phyloP scores from a whole-genome alignment of 2,888 invertebrate genomes.

The Drepana falcataria region DNA sequence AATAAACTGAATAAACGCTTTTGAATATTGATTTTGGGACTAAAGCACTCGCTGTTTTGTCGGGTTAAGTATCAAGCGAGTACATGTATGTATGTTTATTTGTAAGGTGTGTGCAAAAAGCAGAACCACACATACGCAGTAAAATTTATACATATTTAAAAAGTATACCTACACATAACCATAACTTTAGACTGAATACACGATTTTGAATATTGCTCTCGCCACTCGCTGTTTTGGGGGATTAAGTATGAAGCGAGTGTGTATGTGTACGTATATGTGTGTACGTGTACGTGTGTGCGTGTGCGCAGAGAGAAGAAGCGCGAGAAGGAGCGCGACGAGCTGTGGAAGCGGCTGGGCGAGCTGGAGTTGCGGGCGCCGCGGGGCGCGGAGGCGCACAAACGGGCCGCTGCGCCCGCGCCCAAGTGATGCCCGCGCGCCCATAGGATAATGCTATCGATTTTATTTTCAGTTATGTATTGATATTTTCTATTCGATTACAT shows the following conservation, averaged over 20 bases:
- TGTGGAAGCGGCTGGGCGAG: conserved; percentile 97
- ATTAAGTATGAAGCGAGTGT: not conserved
- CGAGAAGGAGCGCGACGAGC: conserved; percentile 96
- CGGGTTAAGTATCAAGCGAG: too few species aligned
- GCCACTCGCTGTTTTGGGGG: too few species aligned
- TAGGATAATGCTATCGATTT: conserved; percentile 65
- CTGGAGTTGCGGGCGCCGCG: conserved; percentile 96
- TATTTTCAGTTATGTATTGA: conserved; percentile 70
- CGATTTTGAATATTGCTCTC: too few species aligned
- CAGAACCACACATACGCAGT: too few species aligned
- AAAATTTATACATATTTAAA: too few species aligned
- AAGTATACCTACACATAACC: too few species aligned
- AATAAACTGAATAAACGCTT: too few species aligned
- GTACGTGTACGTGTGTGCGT: conserved; percentile 4
- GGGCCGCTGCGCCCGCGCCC: conserved; percentile 57
- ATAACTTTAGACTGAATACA: too few species aligned
- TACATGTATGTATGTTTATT: too few species aligned
- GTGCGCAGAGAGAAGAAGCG: conserved; percentile 90
- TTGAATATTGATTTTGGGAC: too few species aligned
- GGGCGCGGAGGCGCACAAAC: conserved; percentile 85
- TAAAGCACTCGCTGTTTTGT: too few species aligned
- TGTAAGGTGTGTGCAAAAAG: too few species aligned
- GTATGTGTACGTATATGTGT: not conserved
- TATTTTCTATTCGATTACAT: conserved; percentile 75
- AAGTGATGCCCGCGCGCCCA: conserved; percentile 70